Conservation (phyloP, 2,797 vertebrate species). For the Muraenolepis orangiensis region DNA sequence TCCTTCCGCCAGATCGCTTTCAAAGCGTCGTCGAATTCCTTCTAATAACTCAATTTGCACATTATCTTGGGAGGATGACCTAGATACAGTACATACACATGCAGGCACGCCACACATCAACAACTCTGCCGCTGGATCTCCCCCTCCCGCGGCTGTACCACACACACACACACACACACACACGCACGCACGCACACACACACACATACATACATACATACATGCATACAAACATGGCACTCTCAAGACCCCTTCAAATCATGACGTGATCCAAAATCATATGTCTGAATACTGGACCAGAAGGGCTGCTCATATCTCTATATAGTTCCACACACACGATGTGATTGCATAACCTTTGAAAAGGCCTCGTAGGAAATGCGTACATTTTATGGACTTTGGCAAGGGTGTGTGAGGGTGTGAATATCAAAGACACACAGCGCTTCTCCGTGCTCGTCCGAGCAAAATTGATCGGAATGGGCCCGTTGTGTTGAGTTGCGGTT, state of each 20-base stretch:
- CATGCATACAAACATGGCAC: not conserved
- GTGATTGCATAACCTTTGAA: not conserved
- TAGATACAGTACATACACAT: slow-evolving; percentile 59
- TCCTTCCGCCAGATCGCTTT: slow-evolving; percentile 12
- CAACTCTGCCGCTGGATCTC: not conserved
- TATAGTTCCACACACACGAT: not conserved
- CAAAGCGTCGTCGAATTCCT: slow-evolving; percentile 38
- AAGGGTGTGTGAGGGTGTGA: too few species aligned
- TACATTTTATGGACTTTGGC: not conserved
- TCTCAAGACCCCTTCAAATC: not conserved
- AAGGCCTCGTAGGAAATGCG: not conserved
- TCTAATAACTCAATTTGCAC: slow-evolving; percentile 59
- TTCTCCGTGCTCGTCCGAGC: too few species aligned
- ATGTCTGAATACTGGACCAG: not conserved
- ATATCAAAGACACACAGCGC: too few species aligned
- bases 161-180: not conserved
- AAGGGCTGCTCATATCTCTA: not conserved
- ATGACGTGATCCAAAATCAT: not conserved
- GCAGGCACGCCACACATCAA: slow-evolving; percentile 30
- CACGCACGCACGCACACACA: not conserved
- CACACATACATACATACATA: not conserved
- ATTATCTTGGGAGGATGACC: slow-evolving; percentile 64
- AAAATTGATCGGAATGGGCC: not conserved
- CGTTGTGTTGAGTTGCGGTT: not conserved
- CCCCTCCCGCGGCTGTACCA: not conserved